Base-by-base conservation (phyloP, 2,797 vertebrate genomes). In the Lacerta agilis region DNA sequence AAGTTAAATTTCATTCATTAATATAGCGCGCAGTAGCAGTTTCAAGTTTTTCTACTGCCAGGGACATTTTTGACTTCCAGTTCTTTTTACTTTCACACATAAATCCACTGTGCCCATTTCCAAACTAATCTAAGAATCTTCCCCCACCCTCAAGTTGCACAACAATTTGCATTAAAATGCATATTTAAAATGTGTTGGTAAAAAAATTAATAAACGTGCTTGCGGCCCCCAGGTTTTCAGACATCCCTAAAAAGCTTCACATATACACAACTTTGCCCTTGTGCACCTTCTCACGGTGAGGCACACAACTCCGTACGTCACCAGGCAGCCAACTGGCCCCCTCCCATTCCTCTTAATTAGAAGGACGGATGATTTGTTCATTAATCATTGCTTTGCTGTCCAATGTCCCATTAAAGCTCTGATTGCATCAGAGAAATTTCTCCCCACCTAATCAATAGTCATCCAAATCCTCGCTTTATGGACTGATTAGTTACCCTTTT, bases 401-500 rank as follows among this genome's bases (percentile, higher is more conserved):
- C 20, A 81, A 75, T 49, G 64, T 79, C 76, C 81, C 66, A 93
- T 92, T 92, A 91, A 90, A 41, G 81, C 55, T 73, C 79, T 93
- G 86, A 92, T 91, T 93, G 89, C 58, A 64, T n/a, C 66, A 79
- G 55, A 90, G 45, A 69, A 89, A 64, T 88, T 76, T 88, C 38
- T 45, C 15, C 20, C 85, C 43, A 67, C 7, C 4, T 89, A 73
- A 93, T 90, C 89, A 87, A 86, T 13, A 78, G 61, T 92, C 89
- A 93, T 92, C 92, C 79, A 69, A 55, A 67, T 8, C 36, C 29
- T 15, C 49, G 10, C 76, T 69, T 27, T 88, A 84, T 72, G 90
- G 91, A 94, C 80, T 1, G 91, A 94, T 93, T 93, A 88, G 91
- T 71, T 90, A 92, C 1, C 90, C 89, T 91, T 43, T 94, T 94